Percentiles rank a stretch among this genome's conserved stretches.
These are phyloP conservation scores for Macquaria ambigua DNA, from an alignment of 2,113 vertebrate species.

Conservation along the genomic window DNA sequence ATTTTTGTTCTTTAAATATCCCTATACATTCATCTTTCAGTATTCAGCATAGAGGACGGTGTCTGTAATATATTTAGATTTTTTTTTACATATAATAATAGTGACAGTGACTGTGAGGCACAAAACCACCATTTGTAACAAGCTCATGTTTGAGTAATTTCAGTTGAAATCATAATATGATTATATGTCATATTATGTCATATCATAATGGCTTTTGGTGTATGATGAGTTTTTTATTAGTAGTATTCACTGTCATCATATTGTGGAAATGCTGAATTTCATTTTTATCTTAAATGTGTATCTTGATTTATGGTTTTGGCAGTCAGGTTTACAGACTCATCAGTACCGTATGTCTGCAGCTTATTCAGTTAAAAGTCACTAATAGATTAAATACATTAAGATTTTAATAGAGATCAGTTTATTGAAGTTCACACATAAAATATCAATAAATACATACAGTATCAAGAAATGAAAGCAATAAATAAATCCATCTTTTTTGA, in stretches of 20 bases:
- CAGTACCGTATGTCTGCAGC: not conserved
- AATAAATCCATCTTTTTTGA: not conserved
- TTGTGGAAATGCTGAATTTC: too few species aligned
- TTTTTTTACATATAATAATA: not conserved
- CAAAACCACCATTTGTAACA: too few species aligned
- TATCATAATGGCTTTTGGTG: not conserved
- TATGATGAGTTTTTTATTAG: too few species aligned
- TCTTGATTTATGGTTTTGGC: not conserved
- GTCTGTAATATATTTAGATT: not conserved
- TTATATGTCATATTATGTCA: too few species aligned
- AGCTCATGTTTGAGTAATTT: too few species aligned
- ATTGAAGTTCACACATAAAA: constrained; percentile 46
- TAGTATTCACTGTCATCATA: too few species aligned
- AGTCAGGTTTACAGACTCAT: not conserved
- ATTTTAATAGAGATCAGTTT: constrained; percentile 41
- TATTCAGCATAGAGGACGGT: not conserved
- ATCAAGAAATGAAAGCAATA: constrained; percentile 27
- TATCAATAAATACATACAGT: not conserved
- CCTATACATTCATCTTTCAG: not conserved
- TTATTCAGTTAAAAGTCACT: not conserved
- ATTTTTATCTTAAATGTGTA: too few species aligned
- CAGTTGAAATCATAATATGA: too few species aligned
- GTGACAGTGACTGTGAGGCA: not conserved
- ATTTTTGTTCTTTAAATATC: not conserved
- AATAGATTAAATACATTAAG: not conserved